Evolutionary conservation across 2,113 vertebrate species (phyloP).

Genomic region (Porphyrio hochstetteri): DNA sequence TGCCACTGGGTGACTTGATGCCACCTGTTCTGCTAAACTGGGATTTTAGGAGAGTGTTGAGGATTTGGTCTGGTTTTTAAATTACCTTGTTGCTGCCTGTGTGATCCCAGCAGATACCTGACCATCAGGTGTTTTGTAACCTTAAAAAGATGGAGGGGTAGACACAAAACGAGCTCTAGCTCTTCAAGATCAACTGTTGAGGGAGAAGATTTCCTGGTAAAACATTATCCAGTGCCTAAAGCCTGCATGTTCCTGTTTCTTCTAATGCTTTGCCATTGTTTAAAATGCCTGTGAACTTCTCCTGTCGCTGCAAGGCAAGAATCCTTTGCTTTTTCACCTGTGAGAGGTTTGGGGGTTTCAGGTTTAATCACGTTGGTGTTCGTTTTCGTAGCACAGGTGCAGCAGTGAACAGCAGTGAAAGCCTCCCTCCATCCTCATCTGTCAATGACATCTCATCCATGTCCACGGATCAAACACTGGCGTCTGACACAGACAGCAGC

Average conservation of each 20-base stretch:
- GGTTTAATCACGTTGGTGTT: conserved; percentile 93
- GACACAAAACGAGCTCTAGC: not conserved
- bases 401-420: conserved; percentile 99
- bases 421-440: conserved; percentile 97
- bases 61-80: not conserved
- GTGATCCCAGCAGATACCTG: not conserved
- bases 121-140: not conserved
- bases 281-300: not conserved
- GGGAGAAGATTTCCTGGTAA: not conserved
- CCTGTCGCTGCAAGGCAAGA: not conserved
- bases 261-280: not conserved
- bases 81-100: not conserved
- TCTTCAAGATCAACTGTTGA: not conserved
- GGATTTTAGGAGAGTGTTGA: not conserved
- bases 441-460: conserved; percentile 99
- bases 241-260: not conserved
- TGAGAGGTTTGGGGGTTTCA: not conserved
- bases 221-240: not conserved
- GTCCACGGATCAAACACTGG: conserved; percentile 99
- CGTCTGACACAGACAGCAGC: conserved; percentile 99
- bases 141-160: not conserved
- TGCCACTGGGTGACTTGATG: not conserved
- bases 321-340: not conserved
- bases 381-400: conserved; percentile 99
- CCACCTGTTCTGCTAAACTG: not conserved